A percentile compares a stretch with the other conserved stretches of the same genome.
Evolutionary conservation across 2,797 vertebrate species (phyloP).

Genomic region (Nyctibius grandis): DNA sequence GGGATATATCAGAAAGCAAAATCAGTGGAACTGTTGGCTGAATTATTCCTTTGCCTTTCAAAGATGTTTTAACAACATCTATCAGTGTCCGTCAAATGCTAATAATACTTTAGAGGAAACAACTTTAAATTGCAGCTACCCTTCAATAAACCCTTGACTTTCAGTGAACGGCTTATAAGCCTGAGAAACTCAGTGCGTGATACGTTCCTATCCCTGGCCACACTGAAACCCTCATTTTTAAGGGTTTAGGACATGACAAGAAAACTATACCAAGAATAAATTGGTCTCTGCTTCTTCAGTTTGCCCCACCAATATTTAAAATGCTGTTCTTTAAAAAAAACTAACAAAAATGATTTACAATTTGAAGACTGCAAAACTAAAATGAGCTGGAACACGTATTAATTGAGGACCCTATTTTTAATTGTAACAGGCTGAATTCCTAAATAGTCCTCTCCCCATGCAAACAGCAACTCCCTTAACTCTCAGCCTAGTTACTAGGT

Average conservation of each 20-base stretch:
- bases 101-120: constrained; percentile 18
- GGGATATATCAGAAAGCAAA: constrained; percentile 39
- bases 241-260: neutral
- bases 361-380: neutral
- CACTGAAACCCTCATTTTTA: constrained; percentile 6
- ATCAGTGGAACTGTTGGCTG: constrained; percentile 10
- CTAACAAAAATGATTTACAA: neutral
- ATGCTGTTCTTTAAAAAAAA: neutral
- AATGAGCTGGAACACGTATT: neutral
- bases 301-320: rapidly evolving
- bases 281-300: neutral
- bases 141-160: constrained; percentile 27
- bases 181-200: neutral
- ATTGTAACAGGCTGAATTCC: neutral
- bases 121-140: constrained; percentile 17
- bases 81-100: constrained; percentile 24
- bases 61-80: constrained; percentile 30
- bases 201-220: neutral
- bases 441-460: neutral
- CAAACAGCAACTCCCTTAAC: neutral
- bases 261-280: neutral
- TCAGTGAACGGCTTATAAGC: neutral
- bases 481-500: neutral
- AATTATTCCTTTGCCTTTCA: constrained; percentile 38
- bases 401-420: neutral